These are phyloP conservation scores for Rhipidura dahli DNA, from an alignment of 2,113 vertebrate genomes.

Conservation along the genomic window DNA sequence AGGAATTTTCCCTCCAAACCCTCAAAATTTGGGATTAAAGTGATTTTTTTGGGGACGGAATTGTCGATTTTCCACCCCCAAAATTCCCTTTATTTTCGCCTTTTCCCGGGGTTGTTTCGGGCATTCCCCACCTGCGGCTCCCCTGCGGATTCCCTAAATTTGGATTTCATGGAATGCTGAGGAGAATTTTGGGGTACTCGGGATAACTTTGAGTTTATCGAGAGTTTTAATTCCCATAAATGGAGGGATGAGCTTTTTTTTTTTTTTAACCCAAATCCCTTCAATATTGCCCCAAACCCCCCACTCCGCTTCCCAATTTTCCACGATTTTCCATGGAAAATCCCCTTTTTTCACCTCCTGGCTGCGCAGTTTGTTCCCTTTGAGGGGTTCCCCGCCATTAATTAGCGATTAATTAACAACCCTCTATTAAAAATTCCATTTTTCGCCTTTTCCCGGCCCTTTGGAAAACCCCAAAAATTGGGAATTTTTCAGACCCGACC, in stretches of 20 bases:
- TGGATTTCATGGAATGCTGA: not conserved
- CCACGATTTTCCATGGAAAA: not conserved
- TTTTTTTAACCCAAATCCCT: not conserved
- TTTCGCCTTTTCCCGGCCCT: rapidly evolving
- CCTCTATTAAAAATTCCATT: not conserved
- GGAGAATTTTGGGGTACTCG: not conserved
- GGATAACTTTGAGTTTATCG: not conserved
- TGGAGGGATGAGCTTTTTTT: not conserved
- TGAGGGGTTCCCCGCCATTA: not conserved
- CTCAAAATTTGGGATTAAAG: not conserved
- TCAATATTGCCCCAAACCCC: not conserved
- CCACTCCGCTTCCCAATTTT: not conserved
- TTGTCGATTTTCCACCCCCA: rapidly evolving
- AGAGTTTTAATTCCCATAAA: not conserved
- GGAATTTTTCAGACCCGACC: no score
- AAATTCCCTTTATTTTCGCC: not conserved
- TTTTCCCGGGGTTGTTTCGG: not conserved
- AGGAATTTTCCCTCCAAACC: not conserved
- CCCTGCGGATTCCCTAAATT: not conserved
- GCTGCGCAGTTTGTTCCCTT: not conserved
- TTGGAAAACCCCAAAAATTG: rapidly evolving
- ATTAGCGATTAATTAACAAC: not conserved
- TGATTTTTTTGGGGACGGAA: not conserved
- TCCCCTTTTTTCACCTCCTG: not conserved
- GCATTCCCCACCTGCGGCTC: not conserved